These are phyloP conservation scores for Harpagoxenus sublaevis DNA, from an alignment of 2,888 invertebrate species.

Conservation along the genomic window DNA sequence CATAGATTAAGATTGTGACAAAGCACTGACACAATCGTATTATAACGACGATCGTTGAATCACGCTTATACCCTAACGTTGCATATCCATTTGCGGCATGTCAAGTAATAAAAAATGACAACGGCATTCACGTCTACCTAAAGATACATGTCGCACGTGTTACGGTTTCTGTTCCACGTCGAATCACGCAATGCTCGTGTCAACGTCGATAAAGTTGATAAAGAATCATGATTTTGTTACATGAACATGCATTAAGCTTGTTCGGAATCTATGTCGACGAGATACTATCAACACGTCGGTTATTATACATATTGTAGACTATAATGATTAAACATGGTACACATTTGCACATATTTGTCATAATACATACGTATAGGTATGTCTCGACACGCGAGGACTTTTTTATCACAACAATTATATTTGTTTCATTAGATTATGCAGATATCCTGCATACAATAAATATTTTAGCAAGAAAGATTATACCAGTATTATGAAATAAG, in stretches of 20 bases:
- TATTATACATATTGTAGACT: neutral
- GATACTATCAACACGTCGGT: neutral
- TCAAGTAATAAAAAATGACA: conserved; percentile 21
- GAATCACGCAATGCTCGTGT: neutral
- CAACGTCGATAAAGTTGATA: neutral
- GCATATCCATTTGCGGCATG: conserved; percentile 24
- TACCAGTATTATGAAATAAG: conserved; percentile 27
- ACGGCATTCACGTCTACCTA: neutral
- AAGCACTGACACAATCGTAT: neutral
- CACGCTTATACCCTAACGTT: neutral
- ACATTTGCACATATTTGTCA: no score
- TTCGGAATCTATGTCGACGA: neutral
- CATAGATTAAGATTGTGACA: neutral
- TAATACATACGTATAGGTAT: no score
- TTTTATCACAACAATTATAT: neutral
- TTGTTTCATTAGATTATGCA: neutral
- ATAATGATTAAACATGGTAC: neutral
- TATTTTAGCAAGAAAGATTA: neutral
- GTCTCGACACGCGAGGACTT: neutral
- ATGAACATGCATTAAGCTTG: conserved; percentile 1
- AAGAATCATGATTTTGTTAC: conserved; percentile 1
- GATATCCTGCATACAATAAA: neutral
- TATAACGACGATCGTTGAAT: neutral
- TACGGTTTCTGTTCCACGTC: conserved; percentile 11
- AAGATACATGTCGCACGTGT: neutral